These are phyloP conservation scores for Crenichthys baileyi DNA, from an alignment of 2,797 vertebrate species.

Conservation along the genomic window DNA sequence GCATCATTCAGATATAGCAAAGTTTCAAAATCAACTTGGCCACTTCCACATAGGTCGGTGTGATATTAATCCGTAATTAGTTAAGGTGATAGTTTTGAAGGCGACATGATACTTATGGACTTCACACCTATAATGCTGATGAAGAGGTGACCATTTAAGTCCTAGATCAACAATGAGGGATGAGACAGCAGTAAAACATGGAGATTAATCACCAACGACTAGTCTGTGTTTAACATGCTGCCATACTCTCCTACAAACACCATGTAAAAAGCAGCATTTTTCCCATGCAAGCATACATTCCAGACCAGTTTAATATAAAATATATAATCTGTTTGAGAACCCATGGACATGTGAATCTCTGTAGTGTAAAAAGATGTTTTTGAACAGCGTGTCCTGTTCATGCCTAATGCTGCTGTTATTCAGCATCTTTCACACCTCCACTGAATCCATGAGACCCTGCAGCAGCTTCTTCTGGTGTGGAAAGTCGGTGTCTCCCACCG, in stretches of 20 bases:
- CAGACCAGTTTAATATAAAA: too few species aligned
- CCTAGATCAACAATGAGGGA: too few species aligned
- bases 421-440: slow-evolving; percentile 84
- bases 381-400: background rate
- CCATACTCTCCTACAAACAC: background rate
- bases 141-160: too few species aligned
- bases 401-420: background rate
- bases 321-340: background rate
- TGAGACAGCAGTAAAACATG: too few species aligned
- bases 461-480: slow-evolving; percentile 93
- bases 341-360: background rate
- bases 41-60: background rate
- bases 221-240: background rate
- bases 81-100: background rate
- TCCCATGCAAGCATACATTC: too few species aligned
- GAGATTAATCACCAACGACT: too few species aligned
- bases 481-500: slow-evolving; percentile 94
- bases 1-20: background rate
- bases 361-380: background rate
- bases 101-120: background rate
- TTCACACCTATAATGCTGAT: too few species aligned
- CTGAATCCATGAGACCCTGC: slow-evolving; percentile 98
- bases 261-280: background rate
- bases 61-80: background rate
- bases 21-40: background rate